phyloP scores from a whole-genome alignment of 2,113 vertebrate species.

The Pithys albifrons region DNA sequence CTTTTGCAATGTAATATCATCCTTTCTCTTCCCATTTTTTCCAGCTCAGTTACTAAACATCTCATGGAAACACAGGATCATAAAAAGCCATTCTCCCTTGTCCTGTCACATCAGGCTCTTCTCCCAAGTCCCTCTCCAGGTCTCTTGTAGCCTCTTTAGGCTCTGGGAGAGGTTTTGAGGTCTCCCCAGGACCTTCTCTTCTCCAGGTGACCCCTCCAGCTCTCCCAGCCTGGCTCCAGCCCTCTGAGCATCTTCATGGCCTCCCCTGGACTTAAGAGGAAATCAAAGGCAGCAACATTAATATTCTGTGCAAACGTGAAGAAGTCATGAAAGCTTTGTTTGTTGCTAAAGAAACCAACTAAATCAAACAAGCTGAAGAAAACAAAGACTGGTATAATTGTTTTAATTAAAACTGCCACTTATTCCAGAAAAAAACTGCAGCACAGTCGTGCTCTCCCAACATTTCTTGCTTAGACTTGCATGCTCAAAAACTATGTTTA shows the following conservation, averaged over 20 bases:
- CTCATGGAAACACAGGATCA: accelerated
- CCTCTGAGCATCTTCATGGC: accelerated
- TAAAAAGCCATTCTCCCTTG: neutral
- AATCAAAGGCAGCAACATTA: constrained; percentile 20
- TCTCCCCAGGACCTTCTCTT: neutral
- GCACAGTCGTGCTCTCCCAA: neutral
- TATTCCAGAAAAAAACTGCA: constrained; percentile 22
- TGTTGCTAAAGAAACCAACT: constrained; percentile 28
- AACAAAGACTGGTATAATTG: constrained; percentile 62
- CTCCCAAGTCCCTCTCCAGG: neutral
- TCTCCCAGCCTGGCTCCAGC: neutral
- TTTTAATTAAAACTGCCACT: constrained; percentile 66
- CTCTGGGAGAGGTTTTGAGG: accelerated
- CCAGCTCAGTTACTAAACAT: neutral
- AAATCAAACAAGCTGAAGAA: constrained; percentile 49
- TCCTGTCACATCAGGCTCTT: neutral
- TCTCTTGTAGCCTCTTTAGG: neutral
- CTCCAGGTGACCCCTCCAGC: neutral
- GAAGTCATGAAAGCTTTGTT: constrained; percentile 38
- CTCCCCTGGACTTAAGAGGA: neutral
- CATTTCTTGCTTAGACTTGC: constrained; percentile 13
- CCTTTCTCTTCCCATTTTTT: neutral
- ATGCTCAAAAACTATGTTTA: neutral
- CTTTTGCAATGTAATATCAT: neutral
- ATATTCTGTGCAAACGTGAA: constrained; percentile 28